Percentiles rank a stretch among this genome's conserved stretches.
Conservation (phyloP, 2,113 vertebrate species). For the Zosterops pallidus region DNA sequence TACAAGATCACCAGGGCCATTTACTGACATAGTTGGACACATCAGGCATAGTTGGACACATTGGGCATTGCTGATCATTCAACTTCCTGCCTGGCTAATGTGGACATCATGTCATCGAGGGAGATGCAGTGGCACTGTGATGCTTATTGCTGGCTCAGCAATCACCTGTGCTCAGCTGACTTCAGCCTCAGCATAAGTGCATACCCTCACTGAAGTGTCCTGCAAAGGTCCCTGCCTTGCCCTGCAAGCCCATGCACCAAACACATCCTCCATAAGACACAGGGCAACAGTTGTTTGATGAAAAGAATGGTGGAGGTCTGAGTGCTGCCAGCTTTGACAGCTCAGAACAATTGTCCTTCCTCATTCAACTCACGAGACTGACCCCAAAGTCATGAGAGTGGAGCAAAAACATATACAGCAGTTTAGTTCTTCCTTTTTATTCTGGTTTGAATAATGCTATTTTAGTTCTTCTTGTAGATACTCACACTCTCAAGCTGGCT, state of each 20-base stretch:
- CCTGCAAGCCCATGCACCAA: rapidly evolving
- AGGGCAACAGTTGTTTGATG: background rate
- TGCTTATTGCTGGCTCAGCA: background rate
- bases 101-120: background rate
- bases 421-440: background rate
- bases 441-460: background rate
- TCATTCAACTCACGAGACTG: background rate
- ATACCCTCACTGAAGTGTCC: background rate
- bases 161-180: background rate
- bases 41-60: rapidly evolving
- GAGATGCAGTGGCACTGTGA: background rate
- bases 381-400: background rate
- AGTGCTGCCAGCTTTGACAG: background rate
- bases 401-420: background rate
- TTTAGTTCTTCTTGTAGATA: background rate
- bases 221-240: background rate
- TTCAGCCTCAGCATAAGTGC: background rate
- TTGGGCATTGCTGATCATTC: background rate
- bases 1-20: background rate
- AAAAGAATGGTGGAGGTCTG: background rate
- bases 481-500: background rate
- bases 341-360: background rate
- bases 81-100: background rate
- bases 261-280: background rate
- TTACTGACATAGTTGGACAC: background rate